These are phyloP conservation scores for Eutrigla gurnardus DNA, from an alignment of 2,797 vertebrate genomes.

Conservation along the genomic window DNA sequence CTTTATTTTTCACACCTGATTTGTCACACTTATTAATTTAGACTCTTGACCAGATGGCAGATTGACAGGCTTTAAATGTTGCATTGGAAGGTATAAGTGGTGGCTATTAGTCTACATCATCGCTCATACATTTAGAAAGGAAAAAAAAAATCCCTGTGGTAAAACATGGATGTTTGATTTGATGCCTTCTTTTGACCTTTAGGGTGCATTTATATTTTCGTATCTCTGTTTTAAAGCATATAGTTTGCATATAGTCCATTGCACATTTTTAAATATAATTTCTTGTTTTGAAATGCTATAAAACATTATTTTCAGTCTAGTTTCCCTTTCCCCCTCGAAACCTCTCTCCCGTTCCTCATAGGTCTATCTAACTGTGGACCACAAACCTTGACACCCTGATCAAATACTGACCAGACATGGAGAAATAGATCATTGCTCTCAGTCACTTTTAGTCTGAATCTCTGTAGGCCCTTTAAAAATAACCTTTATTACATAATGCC, in stretches of 20 bases:
- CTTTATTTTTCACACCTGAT: neutral
- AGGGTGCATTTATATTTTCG: neutral
- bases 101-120: constrained; percentile 38
- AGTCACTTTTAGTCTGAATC: constrained; percentile 7
- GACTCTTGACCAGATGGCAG: constrained; percentile 4
- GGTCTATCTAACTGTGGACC: neutral
- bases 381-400: constrained; percentile 26
- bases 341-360: neutral
- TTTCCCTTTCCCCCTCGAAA: neutral
- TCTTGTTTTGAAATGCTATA: neutral
- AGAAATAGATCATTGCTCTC: constrained; percentile 28
- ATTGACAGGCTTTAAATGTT: neutral
- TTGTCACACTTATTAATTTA: neutral
- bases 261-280: neutral
- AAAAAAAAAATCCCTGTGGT: neutral
- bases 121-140: neutral
- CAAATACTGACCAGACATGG: constrained; percentile 24
- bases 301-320: constrained; percentile 3
- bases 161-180: constrained; percentile 18
- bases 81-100: neutral
- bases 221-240: neutral
- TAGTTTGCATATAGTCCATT: neutral
- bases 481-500: constrained; percentile 31
- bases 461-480: constrained; percentile 2
- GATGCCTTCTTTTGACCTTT: neutral